Evolutionary conservation across 2,797 vertebrate genomes (phyloP), one percentile per base, ranked within the genome.

Genomic region (Huso huso): DNA sequence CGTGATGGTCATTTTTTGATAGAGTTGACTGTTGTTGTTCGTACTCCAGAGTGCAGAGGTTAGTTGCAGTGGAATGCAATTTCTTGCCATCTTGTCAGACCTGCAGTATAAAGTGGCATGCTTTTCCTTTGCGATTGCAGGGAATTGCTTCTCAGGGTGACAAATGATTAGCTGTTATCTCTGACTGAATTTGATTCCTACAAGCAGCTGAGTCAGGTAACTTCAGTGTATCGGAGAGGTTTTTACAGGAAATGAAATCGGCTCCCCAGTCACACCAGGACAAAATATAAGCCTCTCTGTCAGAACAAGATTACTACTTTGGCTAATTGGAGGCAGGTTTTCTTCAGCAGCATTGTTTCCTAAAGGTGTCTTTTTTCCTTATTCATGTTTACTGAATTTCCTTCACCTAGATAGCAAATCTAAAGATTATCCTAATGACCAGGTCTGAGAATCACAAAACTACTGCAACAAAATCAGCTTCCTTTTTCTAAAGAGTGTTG

Each of bases 161-260:
- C 91, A 93, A 95, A 96, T 95, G 95, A 98, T 98, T 95, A 95
- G 91, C 93, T 83, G 88, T 94, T 96, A 98, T 98, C 94, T 95
- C 81, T 10, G 89, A 85, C 87, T 79, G 88, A 94, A 93, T 96
- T 95, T 94, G 91, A 95, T 95, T 94, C 91, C 89, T 86, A 77
- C 88, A 83, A 92, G 90, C 87, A 86, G 91, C 91, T 96, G 93
- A 95, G 89, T 96, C 95, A 97, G 94, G 94, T 96, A 93, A 91
- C 91, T 89, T 86, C 80, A 85, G 81, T 86, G 87, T 68, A 69
- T 86, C 87, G 82, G 82, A 86, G 85, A 86, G 81, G 70, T 69
- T 81, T 83, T 87, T 85, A 78, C 86, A 88, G 90, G 86, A 93
- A 92, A 92, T 89, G 86, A 93, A 93, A 90, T 91, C 81, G 76